Conservation (phyloP, 2,888 invertebrate species). For the Trimorus sp. region DNA sequence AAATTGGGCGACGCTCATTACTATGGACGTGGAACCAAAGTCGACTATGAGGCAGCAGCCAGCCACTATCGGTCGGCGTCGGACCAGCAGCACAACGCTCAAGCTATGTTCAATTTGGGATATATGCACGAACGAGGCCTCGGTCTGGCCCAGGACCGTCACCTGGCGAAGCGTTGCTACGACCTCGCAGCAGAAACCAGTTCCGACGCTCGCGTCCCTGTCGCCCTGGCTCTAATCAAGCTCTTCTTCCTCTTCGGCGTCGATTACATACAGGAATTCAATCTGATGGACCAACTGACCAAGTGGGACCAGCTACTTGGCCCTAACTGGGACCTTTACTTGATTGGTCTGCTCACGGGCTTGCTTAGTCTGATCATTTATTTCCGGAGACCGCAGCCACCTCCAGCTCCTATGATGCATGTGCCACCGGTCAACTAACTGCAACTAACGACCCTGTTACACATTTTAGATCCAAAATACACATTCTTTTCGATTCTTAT, state of each 20-base stretch:
- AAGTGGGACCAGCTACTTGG: slow-evolving; percentile 88
- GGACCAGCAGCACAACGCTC: slow-evolving; percentile 97
- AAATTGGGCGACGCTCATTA: slow-evolving; percentile 97
- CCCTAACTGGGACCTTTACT: slow-evolving; percentile 97
- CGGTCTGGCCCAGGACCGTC: slow-evolving; percentile 93
- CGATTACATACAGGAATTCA: slow-evolving; percentile 89
- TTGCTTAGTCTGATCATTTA: slow-evolving; percentile 92
- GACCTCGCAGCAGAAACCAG: slow-evolving; percentile 97
- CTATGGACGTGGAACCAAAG: slow-evolving; percentile 96
- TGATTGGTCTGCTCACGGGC: slow-evolving; percentile 87
- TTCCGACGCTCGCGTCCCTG: slow-evolving; percentile 96
- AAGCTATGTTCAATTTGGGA: slow-evolving; percentile 99
- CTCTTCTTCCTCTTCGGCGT: slow-evolving; percentile 89
- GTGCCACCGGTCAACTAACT: slow-evolving; percentile 63
- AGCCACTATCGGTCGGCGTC: slow-evolving; percentile 95
- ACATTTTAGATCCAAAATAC: not conserved
- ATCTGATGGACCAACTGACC: slow-evolving; percentile 82
- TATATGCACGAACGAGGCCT: slow-evolving; percentile 99
- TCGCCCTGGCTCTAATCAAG: slow-evolving; percentile 93
- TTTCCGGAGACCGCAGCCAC: slow-evolving; percentile 85
- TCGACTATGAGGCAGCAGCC: slow-evolving; percentile 95
- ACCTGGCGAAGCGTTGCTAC: slow-evolving; percentile 98
- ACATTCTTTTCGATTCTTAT: not conserved
- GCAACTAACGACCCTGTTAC: not conserved
- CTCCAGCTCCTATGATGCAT: slow-evolving; percentile 71